Conservation (phyloP, 2,797 vertebrate species). For the Hydrolagus colliei region DNA sequence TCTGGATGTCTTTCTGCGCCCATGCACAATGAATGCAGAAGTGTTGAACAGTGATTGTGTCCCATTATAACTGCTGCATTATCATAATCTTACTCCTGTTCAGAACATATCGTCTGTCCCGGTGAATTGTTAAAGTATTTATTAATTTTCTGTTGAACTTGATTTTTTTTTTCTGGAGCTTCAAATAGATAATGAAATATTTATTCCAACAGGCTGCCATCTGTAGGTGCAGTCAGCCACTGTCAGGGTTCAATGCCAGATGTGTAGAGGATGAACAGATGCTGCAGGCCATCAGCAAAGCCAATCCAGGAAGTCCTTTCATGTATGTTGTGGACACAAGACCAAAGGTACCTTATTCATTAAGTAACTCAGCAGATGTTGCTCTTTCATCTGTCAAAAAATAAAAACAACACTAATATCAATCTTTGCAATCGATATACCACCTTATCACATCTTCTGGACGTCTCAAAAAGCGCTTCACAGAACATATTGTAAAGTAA, state of each 20-base stretch:
- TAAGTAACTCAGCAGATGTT: background rate
- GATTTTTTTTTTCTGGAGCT: background rate
- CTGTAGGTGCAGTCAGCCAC: constrained; percentile 67
- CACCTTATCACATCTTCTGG: too few species aligned
- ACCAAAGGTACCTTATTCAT: constrained; percentile 57
- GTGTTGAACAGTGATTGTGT: too few species aligned
- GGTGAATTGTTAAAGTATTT: background rate
- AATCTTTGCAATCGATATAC: too few species aligned
- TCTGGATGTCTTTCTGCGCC: too few species aligned
- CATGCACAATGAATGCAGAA: too few species aligned
- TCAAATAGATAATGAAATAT: background rate
- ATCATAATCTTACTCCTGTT: background rate
- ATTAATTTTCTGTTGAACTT: background rate
- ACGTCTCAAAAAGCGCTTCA: too few species aligned
- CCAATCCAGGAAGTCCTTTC: constrained; percentile 62
- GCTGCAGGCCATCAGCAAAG: constrained; percentile 61
- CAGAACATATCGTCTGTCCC: background rate
- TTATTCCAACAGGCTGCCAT: constrained; percentile 59
- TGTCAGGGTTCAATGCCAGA: constrained; percentile 62
- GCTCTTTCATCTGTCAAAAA: too few species aligned
- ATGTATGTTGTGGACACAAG: constrained; percentile 76
- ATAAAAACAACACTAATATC: too few species aligned
- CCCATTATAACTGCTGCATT: too few species aligned
- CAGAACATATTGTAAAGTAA: too few species aligned
- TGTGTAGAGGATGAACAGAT: constrained; percentile 68